Percentiles rank a stretch among this genome's conserved stretches.
Evolutionary conservation across 2,888 invertebrate species (phyloP).

Genomic region (Eupsilia transversa): DNA sequence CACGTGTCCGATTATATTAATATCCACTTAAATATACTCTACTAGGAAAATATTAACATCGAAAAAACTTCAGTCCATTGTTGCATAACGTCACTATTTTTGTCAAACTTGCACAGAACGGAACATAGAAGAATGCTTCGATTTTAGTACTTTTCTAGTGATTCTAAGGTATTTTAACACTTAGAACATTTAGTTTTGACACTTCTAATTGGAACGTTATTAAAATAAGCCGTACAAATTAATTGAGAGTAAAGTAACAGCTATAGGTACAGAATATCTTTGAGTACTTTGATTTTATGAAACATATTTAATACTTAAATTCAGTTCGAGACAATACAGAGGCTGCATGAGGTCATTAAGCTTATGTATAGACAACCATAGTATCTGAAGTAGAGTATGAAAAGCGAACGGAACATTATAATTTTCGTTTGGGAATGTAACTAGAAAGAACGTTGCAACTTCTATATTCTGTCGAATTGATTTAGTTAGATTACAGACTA

Average conservation of each 20-base stretch:
- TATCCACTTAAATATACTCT: slow-evolving; percentile 56
- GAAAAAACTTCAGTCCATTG: slow-evolving; percentile 6
- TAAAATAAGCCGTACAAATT: slow-evolving; percentile 67
- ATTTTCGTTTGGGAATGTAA: slow-evolving; percentile 56
- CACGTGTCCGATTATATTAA: slow-evolving; percentile 60
- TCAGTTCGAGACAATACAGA: slow-evolving; percentile 53
- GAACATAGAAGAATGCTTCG: neutral
- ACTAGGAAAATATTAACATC: slow-evolving; percentile 35
- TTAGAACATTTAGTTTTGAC: slow-evolving; percentile 65
- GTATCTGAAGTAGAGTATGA: slow-evolving; percentile 8
- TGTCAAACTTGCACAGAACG: slow-evolving; percentile 3
- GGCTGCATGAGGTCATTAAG: slow-evolving; percentile 34
- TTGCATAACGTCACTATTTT: neutral
- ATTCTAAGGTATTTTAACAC: slow-evolving; percentile 51
- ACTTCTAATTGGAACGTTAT: slow-evolving; percentile 66
- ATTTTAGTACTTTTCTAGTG: slow-evolving; percentile 39
- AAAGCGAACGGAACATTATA: slow-evolving; percentile 6
- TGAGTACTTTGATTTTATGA: slow-evolving; percentile 64
- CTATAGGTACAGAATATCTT: slow-evolving; percentile 63
- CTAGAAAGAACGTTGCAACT: slow-evolving; percentile 38
- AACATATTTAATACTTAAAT: slow-evolving; percentile 57
- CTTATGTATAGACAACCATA: slow-evolving; percentile 3
- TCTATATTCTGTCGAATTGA: slow-evolving; percentile 53
- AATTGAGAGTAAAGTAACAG: slow-evolving; percentile 64
- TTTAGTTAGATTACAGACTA: slow-evolving; percentile 58